Percentiles rank a stretch among this genome's conserved stretches.
Evolutionary conservation across 2,797 vertebrate genomes (phyloP).

Genomic region (Taenioides sp.): DNA sequence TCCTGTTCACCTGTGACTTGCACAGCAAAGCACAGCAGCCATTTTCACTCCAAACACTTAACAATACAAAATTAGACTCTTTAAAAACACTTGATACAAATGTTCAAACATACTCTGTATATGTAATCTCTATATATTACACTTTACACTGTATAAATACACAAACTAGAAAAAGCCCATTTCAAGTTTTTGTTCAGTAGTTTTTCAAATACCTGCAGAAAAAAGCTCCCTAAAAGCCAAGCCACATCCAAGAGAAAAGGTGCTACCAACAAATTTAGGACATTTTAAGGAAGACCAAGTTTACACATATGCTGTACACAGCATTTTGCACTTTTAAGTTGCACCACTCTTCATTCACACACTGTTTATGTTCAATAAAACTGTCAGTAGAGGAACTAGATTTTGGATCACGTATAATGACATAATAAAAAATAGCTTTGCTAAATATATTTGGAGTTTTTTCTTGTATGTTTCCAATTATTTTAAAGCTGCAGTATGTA

Average conservation of each 20-base stretch:
- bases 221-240: slow-evolving; percentile 32
- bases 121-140: slow-evolving; percentile 55
- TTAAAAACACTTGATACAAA: slow-evolving; percentile 61
- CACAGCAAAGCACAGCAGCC: slow-evolving; percentile 63
- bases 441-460: background rate
- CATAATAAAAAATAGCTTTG: background rate
- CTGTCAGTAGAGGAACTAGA: background rate
- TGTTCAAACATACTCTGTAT: slow-evolving; percentile 37
- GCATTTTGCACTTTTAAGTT: slow-evolving; percentile 35
- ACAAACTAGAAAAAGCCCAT: slow-evolving; percentile 49
- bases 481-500: background rate
- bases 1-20: slow-evolving; percentile 65
- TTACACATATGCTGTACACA: slow-evolving; percentile 22
- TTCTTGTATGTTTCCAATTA: background rate
- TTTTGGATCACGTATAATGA: background rate
- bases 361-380: background rate
- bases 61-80: slow-evolving; percentile 53
- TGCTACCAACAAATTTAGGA: slow-evolving; percentile 14
- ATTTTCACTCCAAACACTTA: slow-evolving; percentile 43
- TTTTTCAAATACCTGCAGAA: slow-evolving; percentile 41
- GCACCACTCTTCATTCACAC: background rate
- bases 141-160: slow-evolving; percentile 46
- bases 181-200: slow-evolving; percentile 66
- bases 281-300: slow-evolving; percentile 40
- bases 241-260: slow-evolving; percentile 40